phyloP scores from a whole-genome alignment of 2,797 vertebrate species.

The Heliangelus exortis region DNA sequence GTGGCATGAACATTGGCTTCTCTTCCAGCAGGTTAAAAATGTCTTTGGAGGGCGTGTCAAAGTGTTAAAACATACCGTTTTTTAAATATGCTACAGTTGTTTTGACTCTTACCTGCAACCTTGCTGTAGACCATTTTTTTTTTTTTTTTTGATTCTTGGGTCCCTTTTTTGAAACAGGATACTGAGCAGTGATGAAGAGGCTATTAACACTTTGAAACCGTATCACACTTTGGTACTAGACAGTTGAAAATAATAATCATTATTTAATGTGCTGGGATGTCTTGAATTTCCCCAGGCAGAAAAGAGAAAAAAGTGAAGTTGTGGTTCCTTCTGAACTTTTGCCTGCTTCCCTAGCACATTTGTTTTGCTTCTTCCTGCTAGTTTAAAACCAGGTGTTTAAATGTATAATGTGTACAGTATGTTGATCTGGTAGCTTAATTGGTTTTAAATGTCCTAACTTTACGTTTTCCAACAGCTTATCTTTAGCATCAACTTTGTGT shows the following conservation, averaged over 20 bases:
- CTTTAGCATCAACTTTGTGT: background rate
- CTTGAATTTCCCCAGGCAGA: background rate
- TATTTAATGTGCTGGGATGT: background rate
- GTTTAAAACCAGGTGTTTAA: background rate
- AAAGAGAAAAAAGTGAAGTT: background rate
- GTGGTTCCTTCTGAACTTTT: background rate
- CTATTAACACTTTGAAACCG: background rate
- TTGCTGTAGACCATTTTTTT: background rate
- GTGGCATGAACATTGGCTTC: accelerated
- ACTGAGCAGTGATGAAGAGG: background rate
- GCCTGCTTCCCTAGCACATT: background rate
- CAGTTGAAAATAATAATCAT: background rate
- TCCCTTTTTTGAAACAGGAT: background rate
- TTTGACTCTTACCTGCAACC: background rate
- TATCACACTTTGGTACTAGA: background rate
- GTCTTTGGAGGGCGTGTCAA: background rate
- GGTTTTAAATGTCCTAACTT: background rate
- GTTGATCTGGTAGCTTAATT: background rate
- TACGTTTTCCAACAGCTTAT: background rate
- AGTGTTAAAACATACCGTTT: background rate
- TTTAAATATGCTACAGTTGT: background rate
- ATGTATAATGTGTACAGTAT: accelerated
- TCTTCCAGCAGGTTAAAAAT: background rate
- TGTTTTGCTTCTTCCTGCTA: background rate
- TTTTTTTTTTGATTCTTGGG: background rate